Evolutionary conservation across 2,797 vertebrate species (phyloP).

Genomic region (Lepilemur septentrionalis): DNA sequence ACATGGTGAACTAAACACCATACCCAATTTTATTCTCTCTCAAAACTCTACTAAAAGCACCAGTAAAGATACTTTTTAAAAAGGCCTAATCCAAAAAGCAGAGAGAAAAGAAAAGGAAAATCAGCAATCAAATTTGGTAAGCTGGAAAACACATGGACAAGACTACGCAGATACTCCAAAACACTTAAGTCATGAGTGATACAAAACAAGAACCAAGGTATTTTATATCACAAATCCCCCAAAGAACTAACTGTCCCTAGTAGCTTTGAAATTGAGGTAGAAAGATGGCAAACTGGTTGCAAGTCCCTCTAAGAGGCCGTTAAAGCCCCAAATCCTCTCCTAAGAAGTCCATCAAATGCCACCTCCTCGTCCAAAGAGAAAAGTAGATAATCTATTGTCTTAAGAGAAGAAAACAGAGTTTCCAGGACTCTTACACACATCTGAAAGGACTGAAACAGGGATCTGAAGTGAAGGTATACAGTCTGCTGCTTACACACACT

Average conservation of each 20-base stretch:
- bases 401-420: background rate
- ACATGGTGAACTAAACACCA: background rate
- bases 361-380: background rate
- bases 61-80: background rate
- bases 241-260: background rate
- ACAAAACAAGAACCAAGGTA: background rate
- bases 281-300: background rate
- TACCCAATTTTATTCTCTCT: background rate
- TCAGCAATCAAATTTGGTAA: background rate
- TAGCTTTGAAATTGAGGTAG: background rate
- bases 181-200: background rate
- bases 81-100: background rate
- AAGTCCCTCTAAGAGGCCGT: background rate
- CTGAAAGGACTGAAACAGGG: background rate
- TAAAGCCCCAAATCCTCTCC: background rate
- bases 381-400: background rate
- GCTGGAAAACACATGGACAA: background rate
- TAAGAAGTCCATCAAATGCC: background rate
- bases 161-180: background rate
- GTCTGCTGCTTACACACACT: background rate
- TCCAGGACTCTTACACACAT: background rate
- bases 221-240: background rate
- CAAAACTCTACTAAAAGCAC: background rate
- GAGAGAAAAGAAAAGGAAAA: background rate
- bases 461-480: background rate